Base-by-base conservation (phyloP, 2,797 vertebrate species). In the Cryptoprocta ferox region DNA sequence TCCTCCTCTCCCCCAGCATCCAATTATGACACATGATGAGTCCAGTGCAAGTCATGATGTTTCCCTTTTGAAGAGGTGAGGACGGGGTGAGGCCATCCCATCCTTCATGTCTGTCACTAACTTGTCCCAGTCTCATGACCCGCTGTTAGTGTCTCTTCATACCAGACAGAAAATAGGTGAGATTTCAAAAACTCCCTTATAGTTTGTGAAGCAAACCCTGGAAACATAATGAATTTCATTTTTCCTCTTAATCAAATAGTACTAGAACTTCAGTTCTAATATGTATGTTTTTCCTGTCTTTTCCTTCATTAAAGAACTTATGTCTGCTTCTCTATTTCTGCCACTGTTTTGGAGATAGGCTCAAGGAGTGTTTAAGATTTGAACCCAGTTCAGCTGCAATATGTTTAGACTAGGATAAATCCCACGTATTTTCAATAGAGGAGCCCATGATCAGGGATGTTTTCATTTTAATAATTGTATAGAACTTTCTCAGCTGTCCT, bases 381-480 rank as follows among this genome's bases (percentile, higher is more conserved):
- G 8, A 87, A 45, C n/a, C 78, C 7, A 30, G 35, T 35, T 85
- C 37, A 73, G 35, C 32, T 82, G 28, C 19, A 53, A 8, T 56
- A 73, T 68, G 26, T 89, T 91, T 56, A 26, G n/a, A 30, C 10
- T 19, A 56, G n/a, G 26, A 70, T 39, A 82, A 21, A 81, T 3
- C 16, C 8, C 53, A 53, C n/a, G 11, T 28, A 53, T 14, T 94
- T 89, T 86, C 21, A 76, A 12, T 15, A 56, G 35, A 91, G n/a
- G 24, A 65, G 56, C 5, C 42, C 9, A 9, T 66, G 42, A 68
- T 61, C 75, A 45, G n/a, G 70, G 70, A 50, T 82, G 10, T 37
- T 88, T 95, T 75, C 35, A 48, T 95, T 82, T 80, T 94, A 71
- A 35, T 83, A 82, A 73, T 76, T 37, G 42, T 71, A 35, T 3